phyloP scores from a whole-genome alignment of 2,113 vertebrate species.

The Aphyosemion australe region DNA sequence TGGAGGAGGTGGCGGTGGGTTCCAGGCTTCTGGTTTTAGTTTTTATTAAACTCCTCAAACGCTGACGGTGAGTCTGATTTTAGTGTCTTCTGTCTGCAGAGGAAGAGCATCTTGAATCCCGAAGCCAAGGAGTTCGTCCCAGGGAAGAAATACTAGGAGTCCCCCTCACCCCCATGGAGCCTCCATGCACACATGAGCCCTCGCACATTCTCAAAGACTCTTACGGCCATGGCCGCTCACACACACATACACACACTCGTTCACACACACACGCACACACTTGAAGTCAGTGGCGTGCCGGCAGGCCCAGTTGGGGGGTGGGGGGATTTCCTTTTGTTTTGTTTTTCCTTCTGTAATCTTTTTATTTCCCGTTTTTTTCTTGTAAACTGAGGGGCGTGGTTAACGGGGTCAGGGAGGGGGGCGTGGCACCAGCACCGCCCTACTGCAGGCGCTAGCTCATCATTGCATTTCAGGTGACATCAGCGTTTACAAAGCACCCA shows the following conservation, averaged over 20 bases:
- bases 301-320: slow-evolving; percentile 73
- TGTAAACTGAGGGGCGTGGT: slow-evolving; percentile 73
- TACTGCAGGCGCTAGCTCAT: slow-evolving; percentile 54
- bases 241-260: slow-evolving; percentile 37
- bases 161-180: slow-evolving; percentile 79
- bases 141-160: slow-evolving; percentile 94
- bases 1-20: slow-evolving; percentile 94
- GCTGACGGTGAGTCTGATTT: too few relatives aligned
- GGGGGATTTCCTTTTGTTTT: slow-evolving; percentile 65
- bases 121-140: slow-evolving; percentile 98
- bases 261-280: slow-evolving; percentile 49
- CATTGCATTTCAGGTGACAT: slow-evolving; percentile 51
- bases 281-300: slow-evolving; percentile 65
- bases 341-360: slow-evolving; percentile 62
- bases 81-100: slow-evolving; percentile 71
- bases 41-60: too few relatives aligned
- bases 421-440: slow-evolving; percentile 64
- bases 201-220: slow-evolving; percentile 75
- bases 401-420: slow-evolving; percentile 53
- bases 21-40: too few relatives aligned
- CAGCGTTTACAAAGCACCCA: slow-evolving; percentile 34
- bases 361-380: slow-evolving; percentile 72
- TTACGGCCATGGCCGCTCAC: slow-evolving; percentile 70
- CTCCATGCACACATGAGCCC: slow-evolving; percentile 56
- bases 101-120: slow-evolving; percentile 97